A percentile compares a stretch with the other conserved stretches of the same genome.
These are phyloP conservation scores for Athetis lepigone DNA, from an alignment of 2,888 invertebrate species.

Conservation along the genomic window DNA sequence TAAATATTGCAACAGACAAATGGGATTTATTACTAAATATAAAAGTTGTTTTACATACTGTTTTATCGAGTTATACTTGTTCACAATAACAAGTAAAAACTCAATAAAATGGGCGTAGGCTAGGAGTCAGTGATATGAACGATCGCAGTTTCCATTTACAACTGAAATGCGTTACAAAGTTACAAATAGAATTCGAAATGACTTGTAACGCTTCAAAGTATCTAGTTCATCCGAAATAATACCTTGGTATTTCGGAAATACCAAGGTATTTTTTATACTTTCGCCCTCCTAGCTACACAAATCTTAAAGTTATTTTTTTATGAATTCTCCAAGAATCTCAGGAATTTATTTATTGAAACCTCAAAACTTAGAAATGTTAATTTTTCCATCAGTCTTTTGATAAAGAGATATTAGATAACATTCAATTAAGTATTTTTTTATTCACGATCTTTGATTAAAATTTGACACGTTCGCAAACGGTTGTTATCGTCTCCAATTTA, in stretches of 20 bases:
- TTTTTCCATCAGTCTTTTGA: conserved; percentile 57
- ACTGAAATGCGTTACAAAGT: too few species aligned
- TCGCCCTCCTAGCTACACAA: conserved; percentile 21
- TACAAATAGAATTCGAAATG: background rate
- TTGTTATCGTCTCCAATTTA: conserved; percentile 39
- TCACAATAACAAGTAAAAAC: conserved; percentile 18
- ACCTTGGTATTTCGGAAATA: background rate
- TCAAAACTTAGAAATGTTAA: conserved; percentile 44
- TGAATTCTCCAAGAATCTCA: background rate
- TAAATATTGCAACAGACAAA: conserved; percentile 19
- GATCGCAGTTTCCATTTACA: too few species aligned
- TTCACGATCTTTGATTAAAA: conserved; percentile 15
- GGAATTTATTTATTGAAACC: conserved; percentile 15
- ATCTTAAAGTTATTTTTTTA: conserved; percentile 13
- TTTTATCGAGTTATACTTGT: conserved; percentile 20
- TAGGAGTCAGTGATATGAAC: conserved; percentile 13
- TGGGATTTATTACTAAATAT: conserved; percentile 16
- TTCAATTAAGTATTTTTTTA: conserved; percentile 30
- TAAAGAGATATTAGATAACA: conserved; percentile 48
- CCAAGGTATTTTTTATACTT: background rate
- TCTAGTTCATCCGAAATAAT: too few species aligned
- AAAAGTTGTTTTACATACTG: conserved; percentile 26
- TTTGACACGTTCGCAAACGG: conserved; percentile 28
- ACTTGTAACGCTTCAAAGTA: background rate
- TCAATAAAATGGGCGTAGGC: conserved; percentile 21